phyloP scores from a whole-genome alignment of 1,140 invertebrate species.

The Heliconius melpomene region DNA sequence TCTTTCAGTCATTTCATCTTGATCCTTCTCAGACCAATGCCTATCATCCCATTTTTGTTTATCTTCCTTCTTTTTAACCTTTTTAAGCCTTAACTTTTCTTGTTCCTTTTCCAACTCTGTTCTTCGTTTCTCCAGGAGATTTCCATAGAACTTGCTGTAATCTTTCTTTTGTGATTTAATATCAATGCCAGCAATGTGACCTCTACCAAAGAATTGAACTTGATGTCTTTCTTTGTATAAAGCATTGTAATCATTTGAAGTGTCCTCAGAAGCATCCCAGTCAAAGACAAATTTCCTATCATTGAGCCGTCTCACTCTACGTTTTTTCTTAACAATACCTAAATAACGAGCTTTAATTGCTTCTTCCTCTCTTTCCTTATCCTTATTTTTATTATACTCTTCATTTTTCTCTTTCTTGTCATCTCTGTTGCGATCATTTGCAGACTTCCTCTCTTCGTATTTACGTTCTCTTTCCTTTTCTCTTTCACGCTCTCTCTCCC shows the following conservation, averaged over 20 bases:
- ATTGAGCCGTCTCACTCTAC: slow-evolving; percentile 94
- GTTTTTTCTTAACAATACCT: slow-evolving; percentile 96
- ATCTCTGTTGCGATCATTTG: slow-evolving; percentile 59
- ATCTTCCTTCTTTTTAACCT: slow-evolving; percentile 97
- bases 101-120: slow-evolving; percentile 99
- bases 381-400: slow-evolving; percentile 86
- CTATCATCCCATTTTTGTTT: slow-evolving; percentile 99
- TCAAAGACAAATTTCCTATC: slow-evolving; percentile 99
- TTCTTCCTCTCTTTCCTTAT: slow-evolving; percentile 95
- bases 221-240: slow-evolving; percentile 98
- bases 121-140: slow-evolving; percentile 95
- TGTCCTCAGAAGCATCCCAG: slow-evolving; percentile 99
- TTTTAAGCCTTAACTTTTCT: slow-evolving; percentile 96
- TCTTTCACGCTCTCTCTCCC: slow-evolving; percentile 58
- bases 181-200: slow-evolving; percentile 98
- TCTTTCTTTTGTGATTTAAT: slow-evolving; percentile 98
- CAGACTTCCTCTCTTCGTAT: slow-evolving; percentile 67
- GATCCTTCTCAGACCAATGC: slow-evolving; percentile 98
- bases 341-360: slow-evolving; percentile 97
- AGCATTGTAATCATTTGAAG: slow-evolving; percentile 98
- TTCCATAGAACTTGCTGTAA: slow-evolving; percentile 98
- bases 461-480: slow-evolving; percentile 71
- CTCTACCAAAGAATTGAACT: slow-evolving; percentile 98
- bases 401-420: slow-evolving; percentile 76
- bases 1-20: slow-evolving; percentile 98